A percentile compares a stretch with the other conserved stretches of the same genome.
Evolutionary conservation across 2,797 vertebrate genomes (phyloP).

Genomic region (Telmatherina bonti): DNA sequence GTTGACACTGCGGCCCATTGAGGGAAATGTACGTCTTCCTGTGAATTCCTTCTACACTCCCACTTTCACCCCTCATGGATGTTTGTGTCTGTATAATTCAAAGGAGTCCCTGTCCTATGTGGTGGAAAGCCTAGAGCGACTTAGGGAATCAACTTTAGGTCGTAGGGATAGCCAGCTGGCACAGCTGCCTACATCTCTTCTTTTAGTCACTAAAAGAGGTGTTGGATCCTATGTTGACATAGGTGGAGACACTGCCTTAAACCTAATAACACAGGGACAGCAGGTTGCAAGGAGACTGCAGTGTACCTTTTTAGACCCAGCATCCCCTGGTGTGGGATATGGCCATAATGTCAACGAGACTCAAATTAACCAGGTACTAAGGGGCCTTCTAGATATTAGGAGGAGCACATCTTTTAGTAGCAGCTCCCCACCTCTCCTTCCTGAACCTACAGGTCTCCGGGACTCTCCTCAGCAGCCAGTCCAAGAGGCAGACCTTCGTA

Average conservation of each 20-base stretch:
- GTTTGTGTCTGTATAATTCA: constrained; percentile 97
- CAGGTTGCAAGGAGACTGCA: constrained; percentile 92
- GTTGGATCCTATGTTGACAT: constrained; percentile 87
- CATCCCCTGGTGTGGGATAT: constrained; percentile 91
- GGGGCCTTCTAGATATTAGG: constrained; percentile 90
- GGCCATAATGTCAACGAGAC: constrained; percentile 94
- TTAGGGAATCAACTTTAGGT: constrained; percentile 89
- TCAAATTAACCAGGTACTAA: constrained; percentile 93
- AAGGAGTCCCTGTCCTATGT: constrained; percentile 96
- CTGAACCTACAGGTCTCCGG: constrained; percentile 85
- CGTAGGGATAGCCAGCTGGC: constrained; percentile 86
- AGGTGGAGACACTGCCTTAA: constrained; percentile 93
- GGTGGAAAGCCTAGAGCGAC: constrained; percentile 94
- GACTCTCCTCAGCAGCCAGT: constrained; percentile 85
- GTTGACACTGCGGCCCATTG: constrained; percentile 92
- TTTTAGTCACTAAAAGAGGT: constrained; percentile 93
- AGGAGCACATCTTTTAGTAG: constrained; percentile 86
- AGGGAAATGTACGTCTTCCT: constrained; percentile 95
- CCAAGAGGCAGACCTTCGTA: constrained; percentile 89
- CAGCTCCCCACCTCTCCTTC: constrained; percentile 82
- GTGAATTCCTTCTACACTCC: constrained; percentile 97
- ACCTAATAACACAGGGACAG: constrained; percentile 92
- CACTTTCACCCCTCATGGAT: constrained; percentile 95
- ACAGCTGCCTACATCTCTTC: constrained; percentile 89
- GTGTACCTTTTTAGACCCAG: constrained; percentile 92